Evolutionary conservation across 2,113 vertebrate genomes (phyloP), one percentile per base, ranked within the genome.

Genomic region (Corythoichthys haematopterus): DNA sequence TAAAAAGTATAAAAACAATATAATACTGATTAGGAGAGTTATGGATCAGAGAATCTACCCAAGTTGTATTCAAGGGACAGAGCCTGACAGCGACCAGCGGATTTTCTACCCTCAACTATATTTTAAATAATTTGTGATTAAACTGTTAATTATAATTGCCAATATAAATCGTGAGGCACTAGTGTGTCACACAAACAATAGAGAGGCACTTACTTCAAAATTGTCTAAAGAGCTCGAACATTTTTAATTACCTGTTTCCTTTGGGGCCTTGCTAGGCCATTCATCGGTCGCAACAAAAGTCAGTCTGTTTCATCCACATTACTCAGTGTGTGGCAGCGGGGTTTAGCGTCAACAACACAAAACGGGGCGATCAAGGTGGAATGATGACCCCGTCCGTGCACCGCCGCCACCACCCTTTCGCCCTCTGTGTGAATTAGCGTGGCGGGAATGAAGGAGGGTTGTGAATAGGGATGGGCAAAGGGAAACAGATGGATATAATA

Each of bases 401-500:
- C 51, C 16, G 51, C 67, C 53, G 60, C 15, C 62, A 46, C 72
- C 76, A 81, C 77, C 69, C 36, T 33, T 74, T 48, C 57, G 2
- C 71, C 83, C 69, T 50, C 78, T 80, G 87, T 91, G 91, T 91
- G 93, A 95, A 95, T 95, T 95, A 93, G 93, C 92, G 79, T 82
- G 85, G 75, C 69, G 82, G 75, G 70, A 70, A 73, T 78, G 84
- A 82, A 78, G 89, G 84, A 92, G 91, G 91, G 74, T 80, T 85
- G 83, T 82, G 84, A 78, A 81, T 76, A 80, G 80, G 76, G 70
- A 91, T 90, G 93, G 78, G 70, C 83, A 88, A 84, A 85, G 92
- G 94, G 91, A 91, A 85, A 90, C 94, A 94, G 93, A 94, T 93
- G 93, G 93, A 93, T 91, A 94, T 97, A 95, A 97, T 97, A 95